phyloP scores from a whole-genome alignment of 2,888 invertebrate species.

The Agrotis exclamationis region DNA sequence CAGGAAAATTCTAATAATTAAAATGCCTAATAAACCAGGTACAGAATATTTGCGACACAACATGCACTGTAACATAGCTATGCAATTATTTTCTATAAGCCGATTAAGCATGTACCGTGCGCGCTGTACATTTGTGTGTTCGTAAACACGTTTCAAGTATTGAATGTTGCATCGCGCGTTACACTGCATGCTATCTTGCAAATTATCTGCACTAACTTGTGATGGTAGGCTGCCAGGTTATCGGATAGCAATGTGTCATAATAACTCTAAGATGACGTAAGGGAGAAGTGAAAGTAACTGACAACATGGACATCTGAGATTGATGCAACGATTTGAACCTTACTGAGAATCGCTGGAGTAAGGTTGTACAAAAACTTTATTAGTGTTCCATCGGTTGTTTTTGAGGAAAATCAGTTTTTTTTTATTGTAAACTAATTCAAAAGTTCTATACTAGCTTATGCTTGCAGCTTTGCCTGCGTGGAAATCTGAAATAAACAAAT shows the following conservation, averaged over 20 bases:
- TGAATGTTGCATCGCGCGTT: background rate
- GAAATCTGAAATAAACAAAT: too few relatives aligned
- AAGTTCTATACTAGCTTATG: background rate
- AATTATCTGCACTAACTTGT: background rate
- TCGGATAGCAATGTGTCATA: conserved; percentile 45
- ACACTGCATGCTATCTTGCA: background rate
- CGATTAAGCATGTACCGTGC: background rate
- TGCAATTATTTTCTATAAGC: background rate
- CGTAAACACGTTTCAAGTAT: background rate
- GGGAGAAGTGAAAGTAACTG: conserved; percentile 68
- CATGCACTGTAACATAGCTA: background rate
- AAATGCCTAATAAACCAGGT: background rate
- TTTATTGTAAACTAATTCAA: background rate
- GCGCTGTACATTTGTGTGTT: background rate
- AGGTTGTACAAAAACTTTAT: conserved; percentile 1
- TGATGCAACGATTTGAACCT: conserved; percentile 59
- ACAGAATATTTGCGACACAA: background rate
- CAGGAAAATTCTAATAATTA: too few relatives aligned
- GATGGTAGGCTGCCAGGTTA: background rate
- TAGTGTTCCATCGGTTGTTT: background rate
- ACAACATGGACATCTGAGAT: conserved; percentile 49
- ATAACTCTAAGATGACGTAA: conserved; percentile 63
- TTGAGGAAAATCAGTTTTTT: background rate
- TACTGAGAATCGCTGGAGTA: conserved; percentile 5
- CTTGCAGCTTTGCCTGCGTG: too few relatives aligned